A percentile compares a stretch with the other conserved stretches of the same genome.
Conservation (phyloP, 1,140 invertebrate species). For the Bombus huntii region DNA sequence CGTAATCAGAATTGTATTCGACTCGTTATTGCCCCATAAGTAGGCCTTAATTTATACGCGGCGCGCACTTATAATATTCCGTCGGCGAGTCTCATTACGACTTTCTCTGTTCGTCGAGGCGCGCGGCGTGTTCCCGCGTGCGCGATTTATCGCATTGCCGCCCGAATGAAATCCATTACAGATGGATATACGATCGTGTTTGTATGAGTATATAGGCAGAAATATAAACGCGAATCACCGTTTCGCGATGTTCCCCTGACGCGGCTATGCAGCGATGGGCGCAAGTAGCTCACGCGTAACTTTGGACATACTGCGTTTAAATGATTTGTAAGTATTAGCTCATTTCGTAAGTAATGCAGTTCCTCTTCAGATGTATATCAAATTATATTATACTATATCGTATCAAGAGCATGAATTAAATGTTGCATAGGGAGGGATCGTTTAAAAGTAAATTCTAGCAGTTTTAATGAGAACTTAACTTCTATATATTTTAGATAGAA, state of each 20-base stretch:
- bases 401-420: no score
- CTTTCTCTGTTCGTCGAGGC: slow-evolving; percentile 22
- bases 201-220: no score
- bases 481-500: no score
- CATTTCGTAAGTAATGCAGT: no score
- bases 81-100: slow-evolving; percentile 13
- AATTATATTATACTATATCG: no score
- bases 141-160: slow-evolving; percentile 28
- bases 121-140: slow-evolving; percentile 2
- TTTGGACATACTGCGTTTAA: not conserved
- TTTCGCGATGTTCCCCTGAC: not conserved
- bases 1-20: slow-evolving; percentile 41
- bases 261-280: not conserved
- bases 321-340: not conserved
- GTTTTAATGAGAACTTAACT: no score
- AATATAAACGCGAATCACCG: slow-evolving; percentile 5
- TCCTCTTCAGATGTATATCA: no score
- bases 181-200: not conserved
- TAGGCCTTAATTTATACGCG: slow-evolving; percentile 33
- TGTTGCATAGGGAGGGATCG: no score
- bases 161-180: slow-evolving; percentile 25
- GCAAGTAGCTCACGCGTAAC: not conserved
- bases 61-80: slow-evolving; percentile 31
- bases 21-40: slow-evolving; percentile 30
- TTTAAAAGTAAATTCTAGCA: no score